phyloP scores from a whole-genome alignment of 2,113 vertebrate species.

The Siphamia tubifer region DNA sequence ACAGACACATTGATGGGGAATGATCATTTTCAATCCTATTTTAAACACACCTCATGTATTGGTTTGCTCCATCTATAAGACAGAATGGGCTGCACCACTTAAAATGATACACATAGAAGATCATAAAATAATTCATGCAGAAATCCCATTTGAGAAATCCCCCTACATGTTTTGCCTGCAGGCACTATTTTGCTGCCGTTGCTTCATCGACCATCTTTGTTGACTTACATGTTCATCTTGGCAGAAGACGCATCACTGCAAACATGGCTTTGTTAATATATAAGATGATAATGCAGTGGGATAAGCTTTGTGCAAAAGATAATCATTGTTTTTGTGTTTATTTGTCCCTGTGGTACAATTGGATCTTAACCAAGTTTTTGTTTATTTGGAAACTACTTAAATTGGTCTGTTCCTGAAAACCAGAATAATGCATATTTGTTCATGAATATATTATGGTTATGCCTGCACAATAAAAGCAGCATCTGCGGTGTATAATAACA shows the following conservation, averaged over 20 bases:
- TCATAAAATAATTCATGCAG: constrained; percentile 21
- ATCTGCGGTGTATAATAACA: too few relatives aligned
- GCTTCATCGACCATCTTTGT: constrained; percentile 7
- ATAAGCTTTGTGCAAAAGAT: background rate
- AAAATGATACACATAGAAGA: background rate
- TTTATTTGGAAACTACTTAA: too few relatives aligned
- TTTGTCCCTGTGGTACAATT: too few relatives aligned
- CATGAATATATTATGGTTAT: too few relatives aligned
- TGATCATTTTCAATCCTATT: background rate
- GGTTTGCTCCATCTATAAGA: background rate
- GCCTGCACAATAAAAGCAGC: too few relatives aligned
- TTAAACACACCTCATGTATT: background rate
- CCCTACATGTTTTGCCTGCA: constrained; percentile 12
- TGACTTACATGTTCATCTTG: constrained; percentile 1
- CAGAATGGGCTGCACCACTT: background rate
- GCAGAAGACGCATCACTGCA: background rate
- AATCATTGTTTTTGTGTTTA: too few relatives aligned
- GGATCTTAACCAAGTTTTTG: too few relatives aligned
- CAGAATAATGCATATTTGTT: too few relatives aligned
- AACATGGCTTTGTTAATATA: background rate
- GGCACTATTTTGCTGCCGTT: constrained; percentile 3
- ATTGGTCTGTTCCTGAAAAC: too few relatives aligned
- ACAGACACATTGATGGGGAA: constrained; percentile 15
- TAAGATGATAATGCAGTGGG: background rate
- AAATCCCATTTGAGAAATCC: constrained; percentile 21